Conservation (phyloP, 2,888 invertebrate genomes). For the Drosophila imparisetae region DNA sequence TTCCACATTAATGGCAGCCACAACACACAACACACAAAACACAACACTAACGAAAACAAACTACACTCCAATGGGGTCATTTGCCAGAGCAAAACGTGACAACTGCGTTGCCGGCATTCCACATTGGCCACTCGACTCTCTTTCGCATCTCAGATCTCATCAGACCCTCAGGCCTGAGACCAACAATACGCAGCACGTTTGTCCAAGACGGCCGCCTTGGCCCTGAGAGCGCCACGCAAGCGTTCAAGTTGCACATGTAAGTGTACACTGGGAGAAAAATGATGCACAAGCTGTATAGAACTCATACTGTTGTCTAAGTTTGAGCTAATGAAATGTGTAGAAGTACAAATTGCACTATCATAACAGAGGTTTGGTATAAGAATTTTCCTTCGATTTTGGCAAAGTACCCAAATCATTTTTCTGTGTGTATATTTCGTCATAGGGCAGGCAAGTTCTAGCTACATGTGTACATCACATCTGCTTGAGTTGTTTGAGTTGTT, state of each 20-base stretch:
- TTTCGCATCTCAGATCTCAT: neutral
- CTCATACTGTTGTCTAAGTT: neutral
- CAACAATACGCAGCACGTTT: constrained; percentile 21
- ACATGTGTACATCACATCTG: constrained; percentile 1
- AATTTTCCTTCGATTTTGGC: rapidly evolving
- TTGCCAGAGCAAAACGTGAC: constrained; percentile 73
- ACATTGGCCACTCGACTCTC: constrained; percentile 32
- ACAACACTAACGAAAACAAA: constrained; percentile 21
- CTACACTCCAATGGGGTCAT: constrained; percentile 60
- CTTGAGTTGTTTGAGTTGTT: constrained; percentile 12
- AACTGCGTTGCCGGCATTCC: constrained; percentile 62
- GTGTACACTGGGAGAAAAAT: neutral
- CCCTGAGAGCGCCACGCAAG: constrained; percentile 46
- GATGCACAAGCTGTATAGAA: neutral
- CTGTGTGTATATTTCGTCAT: neutral
- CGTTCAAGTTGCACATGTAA: constrained; percentile 6
- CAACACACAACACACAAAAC: constrained; percentile 6
- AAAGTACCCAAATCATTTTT: neutral
- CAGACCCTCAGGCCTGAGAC: constrained; percentile 3
- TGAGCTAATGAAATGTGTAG: no score
- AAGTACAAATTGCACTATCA: neutral
- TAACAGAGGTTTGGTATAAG: rapidly evolving
- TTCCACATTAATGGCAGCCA: constrained; percentile 31
- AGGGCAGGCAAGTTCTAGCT: constrained; percentile 16
- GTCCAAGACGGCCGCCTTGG: constrained; percentile 25